Conservation (phyloP, 2,113 vertebrate genomes). For the Phylloscopus trochilus region DNA sequence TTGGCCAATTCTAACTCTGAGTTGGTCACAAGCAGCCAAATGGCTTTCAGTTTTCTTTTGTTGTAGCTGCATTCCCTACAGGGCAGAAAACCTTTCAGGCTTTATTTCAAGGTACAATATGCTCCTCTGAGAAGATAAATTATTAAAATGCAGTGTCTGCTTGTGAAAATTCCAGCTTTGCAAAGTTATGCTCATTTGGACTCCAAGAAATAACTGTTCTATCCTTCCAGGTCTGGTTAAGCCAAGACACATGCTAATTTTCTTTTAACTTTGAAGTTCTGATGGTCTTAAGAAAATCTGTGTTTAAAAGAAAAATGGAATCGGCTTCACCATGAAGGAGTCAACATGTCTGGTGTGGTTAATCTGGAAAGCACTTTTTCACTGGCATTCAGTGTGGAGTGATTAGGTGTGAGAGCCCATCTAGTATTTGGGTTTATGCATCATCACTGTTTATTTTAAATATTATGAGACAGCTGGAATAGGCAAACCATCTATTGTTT, state of each 20-base stretch:
- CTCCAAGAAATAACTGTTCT: constrained; percentile 38
- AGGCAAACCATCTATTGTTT: background rate
- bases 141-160: constrained; percentile 55
- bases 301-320: constrained; percentile 16
- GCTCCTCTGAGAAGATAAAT: constrained; percentile 62
- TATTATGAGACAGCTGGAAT: background rate
- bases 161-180: constrained; percentile 40
- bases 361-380: constrained; percentile 13
- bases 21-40: constrained; percentile 42
- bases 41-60: constrained; percentile 70
- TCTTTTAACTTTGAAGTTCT: constrained; percentile 13
- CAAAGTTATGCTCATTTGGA: background rate
- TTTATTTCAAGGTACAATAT: constrained; percentile 53
- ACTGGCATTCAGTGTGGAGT: background rate
- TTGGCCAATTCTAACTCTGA: constrained; percentile 54
- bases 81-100: constrained; percentile 58
- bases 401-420: background rate
- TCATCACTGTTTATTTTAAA: background rate
- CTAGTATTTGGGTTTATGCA: background rate
- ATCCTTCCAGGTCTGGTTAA: constrained; percentile 34
- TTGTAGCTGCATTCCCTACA: constrained; percentile 43
- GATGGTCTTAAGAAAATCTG: constrained; percentile 23
- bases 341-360: background rate
- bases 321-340: background rate
- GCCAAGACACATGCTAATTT: constrained; percentile 37